Evolutionary conservation across 2,888 invertebrate species (phyloP), one percentile per base, ranked within the genome.

Genomic region (Chydorus sphaericus): DNA sequence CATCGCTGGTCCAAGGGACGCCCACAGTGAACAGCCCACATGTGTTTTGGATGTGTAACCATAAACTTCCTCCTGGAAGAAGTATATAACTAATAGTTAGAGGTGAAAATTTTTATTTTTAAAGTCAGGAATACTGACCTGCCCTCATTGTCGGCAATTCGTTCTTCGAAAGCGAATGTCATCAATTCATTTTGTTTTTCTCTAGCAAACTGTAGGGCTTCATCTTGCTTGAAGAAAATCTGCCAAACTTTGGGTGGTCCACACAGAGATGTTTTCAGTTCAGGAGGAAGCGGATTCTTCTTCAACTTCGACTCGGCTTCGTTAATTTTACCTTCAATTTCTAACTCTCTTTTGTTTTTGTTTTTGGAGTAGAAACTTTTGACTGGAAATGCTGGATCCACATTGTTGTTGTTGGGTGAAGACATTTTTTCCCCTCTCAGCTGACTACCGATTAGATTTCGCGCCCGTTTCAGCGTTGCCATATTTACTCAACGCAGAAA

Each of bases 1-100:
- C 70, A 70, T 60, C 70, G 66, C 18, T 64, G 53, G 36, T 68
- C 63, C 0, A 60, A 54, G 5, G 62, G 57, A 38, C 62, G 63
- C 26, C 62, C 59, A 14, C 62, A 59, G 55, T 68, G 66, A 59
- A 69, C 63, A 61, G 64, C 65, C 73, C 73, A 74, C 60, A 71
- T 73, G 11, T 68, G 64, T 60, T 67, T 66, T 0, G 74, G 74
- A 64, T 74, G 70, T 6, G 71, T 69, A 2, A 69, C 72, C 11
- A 73, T 62, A 61, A 73, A 74, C 48, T 64, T 62, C 30, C 74
- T 54, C 28, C 37, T 49, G 31, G 23, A 18, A 29, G 2, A n/a
- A 44, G n/a, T n/a, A 28, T 2, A 28, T 30, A 30, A 50, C 44
- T 48, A 48, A 48, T 2, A 10, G 48, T 2, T 14, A 28, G 10